Base-by-base conservation (phyloP, 2,113 vertebrate species). In the Acanthochromis polyacanthus region DNA sequence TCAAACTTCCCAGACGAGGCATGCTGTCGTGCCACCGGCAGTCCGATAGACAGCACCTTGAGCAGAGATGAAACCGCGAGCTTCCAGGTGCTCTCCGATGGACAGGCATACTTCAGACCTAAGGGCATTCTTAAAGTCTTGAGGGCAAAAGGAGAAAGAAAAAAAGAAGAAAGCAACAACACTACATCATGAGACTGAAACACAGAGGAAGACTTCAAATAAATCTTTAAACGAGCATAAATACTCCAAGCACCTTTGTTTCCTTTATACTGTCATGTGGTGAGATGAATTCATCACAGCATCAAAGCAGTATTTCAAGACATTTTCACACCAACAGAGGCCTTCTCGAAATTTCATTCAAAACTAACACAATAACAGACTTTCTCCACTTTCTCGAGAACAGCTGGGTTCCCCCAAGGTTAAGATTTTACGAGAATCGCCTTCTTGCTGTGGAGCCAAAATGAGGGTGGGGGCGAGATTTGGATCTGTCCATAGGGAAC, bases 61-160 rank as follows among this genome's bases (percentile, higher is more conserved):
- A 99, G 96, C 67, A 99, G 95, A 48, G 98, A 99, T 1, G 98
- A 96, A 1, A 99, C 98, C 1, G 98, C 97, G 3, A 99, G 92
- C 84, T 97, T 99, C 98, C 98, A 99, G 22, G 98, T 99, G 91
- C 96, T 99, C 94, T 99, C 98, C 73, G 98, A 99, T 14, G 98
- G 98, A 90, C 98, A 99, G 5, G 97, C 95, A 32, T 99, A 99
- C 90, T 99, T 99, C 93, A 99, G 80, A 82, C 97, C 96, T 71
- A 99, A 93, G 65, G 98, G 98, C 89, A 97, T 95, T 83, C 96
- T 94, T 71, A 89, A 48, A 19, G 92, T 90, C 92, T 93, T 23
- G 1, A 40, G 11, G 19, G 60, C 1, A 12, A 52, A 15, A 4
- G n/a, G n/a, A 57, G 5, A 71, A 15, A 63, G 2, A 72, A 22